Conservation (phyloP, 2,888 invertebrate species). For the Nomada flava region DNA sequence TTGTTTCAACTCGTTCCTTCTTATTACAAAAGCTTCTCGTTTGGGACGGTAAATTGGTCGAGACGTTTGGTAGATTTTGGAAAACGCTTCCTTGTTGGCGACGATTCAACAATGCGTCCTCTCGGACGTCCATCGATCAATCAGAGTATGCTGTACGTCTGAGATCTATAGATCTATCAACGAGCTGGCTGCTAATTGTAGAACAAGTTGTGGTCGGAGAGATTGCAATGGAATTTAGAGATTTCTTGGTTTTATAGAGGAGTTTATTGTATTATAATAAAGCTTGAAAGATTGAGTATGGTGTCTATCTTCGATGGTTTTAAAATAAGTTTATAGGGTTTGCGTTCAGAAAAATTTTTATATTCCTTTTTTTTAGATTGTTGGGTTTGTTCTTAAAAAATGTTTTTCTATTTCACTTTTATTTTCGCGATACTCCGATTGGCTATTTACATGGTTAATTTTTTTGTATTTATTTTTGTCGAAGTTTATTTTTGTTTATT, state of each 20-base stretch:
- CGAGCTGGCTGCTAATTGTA: slow-evolving; percentile 30
- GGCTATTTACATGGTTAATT: too few relatives aligned
- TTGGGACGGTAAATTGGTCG: too few relatives aligned
- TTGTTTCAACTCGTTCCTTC: background rate
- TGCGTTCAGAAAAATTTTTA: too few relatives aligned
- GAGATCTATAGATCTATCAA: slow-evolving; percentile 13
- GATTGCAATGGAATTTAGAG: background rate
- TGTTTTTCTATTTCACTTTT: too few relatives aligned
- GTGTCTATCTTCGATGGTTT: too few relatives aligned
- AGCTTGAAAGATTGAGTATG: too few relatives aligned
- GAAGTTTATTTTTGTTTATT: too few relatives aligned
- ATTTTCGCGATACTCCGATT: too few relatives aligned
- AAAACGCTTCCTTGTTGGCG: slow-evolving; percentile 38
- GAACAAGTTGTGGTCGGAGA: slow-evolving; percentile 1
- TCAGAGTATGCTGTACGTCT: background rate
- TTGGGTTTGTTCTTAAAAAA: too few relatives aligned
- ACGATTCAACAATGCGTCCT: slow-evolving; percentile 19
- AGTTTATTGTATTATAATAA: background rate
- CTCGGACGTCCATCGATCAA: background rate
- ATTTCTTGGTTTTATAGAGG: background rate
- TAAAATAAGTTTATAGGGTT: too few relatives aligned
- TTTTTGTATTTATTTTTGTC: too few relatives aligned
- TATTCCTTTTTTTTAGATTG: too few relatives aligned
- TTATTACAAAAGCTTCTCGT: background rate
- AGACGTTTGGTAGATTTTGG: background rate